Base-by-base conservation (phyloP, 2,888 invertebrate genomes). In the Machimus atricapillus region DNA sequence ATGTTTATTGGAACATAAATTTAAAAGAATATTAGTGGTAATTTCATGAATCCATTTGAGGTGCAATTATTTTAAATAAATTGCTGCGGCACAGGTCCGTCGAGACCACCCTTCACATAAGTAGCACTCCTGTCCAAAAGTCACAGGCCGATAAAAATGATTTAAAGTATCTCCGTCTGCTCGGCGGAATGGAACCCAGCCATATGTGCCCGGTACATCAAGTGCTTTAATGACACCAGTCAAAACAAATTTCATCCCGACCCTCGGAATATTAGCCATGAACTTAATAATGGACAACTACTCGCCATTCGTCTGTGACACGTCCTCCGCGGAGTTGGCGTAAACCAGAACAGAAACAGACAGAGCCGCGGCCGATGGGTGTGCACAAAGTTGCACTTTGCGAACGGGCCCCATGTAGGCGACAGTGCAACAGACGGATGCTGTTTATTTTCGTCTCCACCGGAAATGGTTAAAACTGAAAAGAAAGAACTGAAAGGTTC, bases 371-470 rank as follows among this genome's bases (percentile, higher is more conserved):
- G 19, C 40, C 16, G 37, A 23, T 78, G 40, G 40, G 40, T 78
- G 43, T 78, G 78, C 23, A 23, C 78, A 78, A 78, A 40, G 43
- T 78, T 78, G 43, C 78, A 78, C 78, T 78, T 40, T n/a, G 27
- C 34, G 66, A 27, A 66, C 66, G 8, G 1, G 2, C 66, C 66
- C 66, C 52, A 19, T 19, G 66, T 66, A 66, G 66, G 78, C 78
- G 78, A 78, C 78, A 78, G 77, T 23, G 40, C 78, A 78, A 40
- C 40, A 78, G 40, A 40, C 78, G 78, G 78, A 78, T 78, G 78
- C 78, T 43, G 81, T 81, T 81, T 81, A 81, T 81, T 81, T 81
- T 56, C 56, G 81, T 81, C 81, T 56, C 81, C 81, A 81, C 81
- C 81, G 81, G 81, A 81, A 81, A 56, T 56, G n/a, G 27, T 81